Evolutionary conservation across 2,888 invertebrate genomes (phyloP), one percentile per base, ranked within the genome.

Genomic region (Yponomeuta sedellus): DNA sequence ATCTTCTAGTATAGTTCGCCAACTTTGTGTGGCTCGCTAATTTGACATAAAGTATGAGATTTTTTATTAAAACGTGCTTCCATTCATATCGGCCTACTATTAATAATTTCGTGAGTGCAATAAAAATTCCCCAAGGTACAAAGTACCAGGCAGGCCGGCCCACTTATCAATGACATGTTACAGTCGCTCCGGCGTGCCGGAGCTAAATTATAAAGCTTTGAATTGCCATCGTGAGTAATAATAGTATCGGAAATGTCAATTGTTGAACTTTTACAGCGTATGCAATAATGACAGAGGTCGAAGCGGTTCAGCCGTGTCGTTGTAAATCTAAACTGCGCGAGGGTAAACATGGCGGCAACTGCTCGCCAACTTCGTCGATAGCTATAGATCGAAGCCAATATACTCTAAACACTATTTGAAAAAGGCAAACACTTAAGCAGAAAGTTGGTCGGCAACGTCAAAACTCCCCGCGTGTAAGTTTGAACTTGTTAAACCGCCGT

Each of bases 251-350:
- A 82, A 88, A 88, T 88, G 88, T 86, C 88, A 88, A 79, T 80
- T 73, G 81, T 77, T 88, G 88, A 88, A 86, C 88, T 88, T 88
- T 86, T 73, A 80, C 80, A 78, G 81, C 82, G 76, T 75, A 73
- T 71, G 71, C 71, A 75, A 77, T 77, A 79, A 81, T 83, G 80
- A 82, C 79, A 79, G 80, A 77, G 81, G 81, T 79, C 71, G 70
- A 66, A 72, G 76, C 73, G 74, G 75, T 75, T 84, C 82, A 84
- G 80, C 85, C 84, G 76, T 84, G 78, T 77, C 83, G 82, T 74
- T 82, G 79, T 85, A 85, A 82, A 85, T 83, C 83, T 82, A 80
- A 74, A 77, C 73, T 80, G 73, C 76, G 72, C 75, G 25, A 20
- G 59, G 59, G 20, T 59, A 59, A 19, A 59, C 19, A 59, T 22